Evolutionary conservation across 2,888 invertebrate species (phyloP).

Genomic region (Lasioglossum villosulum): DNA sequence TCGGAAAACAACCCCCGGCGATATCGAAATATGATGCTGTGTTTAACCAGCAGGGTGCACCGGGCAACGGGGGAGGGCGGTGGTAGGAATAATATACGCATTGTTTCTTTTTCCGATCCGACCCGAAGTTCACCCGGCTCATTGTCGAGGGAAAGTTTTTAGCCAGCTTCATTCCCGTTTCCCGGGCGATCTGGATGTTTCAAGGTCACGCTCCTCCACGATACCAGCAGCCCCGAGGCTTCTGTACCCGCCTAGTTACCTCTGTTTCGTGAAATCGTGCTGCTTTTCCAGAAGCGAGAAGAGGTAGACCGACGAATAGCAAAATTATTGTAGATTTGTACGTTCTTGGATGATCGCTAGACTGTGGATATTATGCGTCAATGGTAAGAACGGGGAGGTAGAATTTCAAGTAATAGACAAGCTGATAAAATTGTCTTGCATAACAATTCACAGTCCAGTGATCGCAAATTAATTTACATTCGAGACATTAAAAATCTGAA

Average conservation of each 20-base stretch:
- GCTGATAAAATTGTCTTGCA: not conserved
- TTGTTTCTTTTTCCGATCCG: slow-evolving; percentile 40
- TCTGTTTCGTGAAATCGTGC: not conserved
- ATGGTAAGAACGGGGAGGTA: too few species aligned
- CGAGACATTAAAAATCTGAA: not conserved
- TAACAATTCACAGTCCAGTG: too few species aligned
- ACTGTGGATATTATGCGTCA: not conserved
- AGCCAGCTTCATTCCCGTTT: not conserved
- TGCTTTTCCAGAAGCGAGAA: not conserved
- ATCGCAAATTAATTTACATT: not conserved
- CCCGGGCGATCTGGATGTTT: not conserved
- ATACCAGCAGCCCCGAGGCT: not conserved
- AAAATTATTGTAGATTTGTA: not conserved
- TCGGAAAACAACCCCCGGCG: slow-evolving; percentile 56
- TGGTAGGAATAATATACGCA: slow-evolving; percentile 35
- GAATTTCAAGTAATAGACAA: not conserved
- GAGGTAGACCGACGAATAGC: not conserved
- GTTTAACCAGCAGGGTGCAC: slow-evolving; percentile 48
- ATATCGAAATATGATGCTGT: slow-evolving; percentile 43
- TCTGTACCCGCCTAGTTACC: not conserved
- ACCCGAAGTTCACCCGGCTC: not conserved
- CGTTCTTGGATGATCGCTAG: not conserved
- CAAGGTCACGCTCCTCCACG: not conserved
- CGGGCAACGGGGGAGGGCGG: not conserved
- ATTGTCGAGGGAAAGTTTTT: not conserved